A percentile compares a stretch with the other conserved stretches of the same genome.
phyloP scores from a whole-genome alignment of 2,888 invertebrate species.

The Acleris literana region DNA sequence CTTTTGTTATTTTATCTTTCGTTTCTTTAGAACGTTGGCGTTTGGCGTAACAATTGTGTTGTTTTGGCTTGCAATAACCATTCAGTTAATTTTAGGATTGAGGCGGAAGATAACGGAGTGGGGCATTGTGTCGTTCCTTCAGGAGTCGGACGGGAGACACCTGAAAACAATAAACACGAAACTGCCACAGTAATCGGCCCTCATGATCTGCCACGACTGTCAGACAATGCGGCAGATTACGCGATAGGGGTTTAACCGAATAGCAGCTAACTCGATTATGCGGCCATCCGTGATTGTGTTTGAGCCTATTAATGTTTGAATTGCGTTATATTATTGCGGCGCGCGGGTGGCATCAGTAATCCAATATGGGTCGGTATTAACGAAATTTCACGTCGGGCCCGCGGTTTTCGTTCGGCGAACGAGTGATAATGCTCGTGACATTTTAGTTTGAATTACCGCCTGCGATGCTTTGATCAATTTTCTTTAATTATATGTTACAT shows the following conservation, averaged over 20 bases:
- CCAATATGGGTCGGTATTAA: constrained; percentile 75
- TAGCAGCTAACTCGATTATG: constrained; percentile 82
- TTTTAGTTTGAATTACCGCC: constrained; percentile 50
- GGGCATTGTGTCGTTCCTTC: constrained; percentile 62
- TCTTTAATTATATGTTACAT: constrained; percentile 30
- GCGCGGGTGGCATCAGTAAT: constrained; percentile 68
- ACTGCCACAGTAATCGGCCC: constrained; percentile 81
- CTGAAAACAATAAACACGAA: constrained; percentile 80
- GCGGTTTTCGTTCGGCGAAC: constrained; percentile 51
- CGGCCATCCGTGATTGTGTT: constrained; percentile 82
- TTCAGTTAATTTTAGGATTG: constrained; percentile 56
- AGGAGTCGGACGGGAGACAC: constrained; percentile 67
- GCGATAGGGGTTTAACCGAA: constrained; percentile 81
- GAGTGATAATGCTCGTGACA: constrained; percentile 54
- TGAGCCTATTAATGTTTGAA: constrained; percentile 82
- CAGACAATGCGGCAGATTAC: constrained; percentile 80
- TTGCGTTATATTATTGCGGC: constrained; percentile 81
- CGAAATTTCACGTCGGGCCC: constrained; percentile 63
- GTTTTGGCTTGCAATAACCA: constrained; percentile 40
- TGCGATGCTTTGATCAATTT: constrained; percentile 45
- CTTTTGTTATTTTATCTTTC: constrained; percentile 47
- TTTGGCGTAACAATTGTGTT: constrained; percentile 1
- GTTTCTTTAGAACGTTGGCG: constrained; percentile 34
- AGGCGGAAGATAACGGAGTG: constrained; percentile 54
- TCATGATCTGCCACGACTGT: constrained; percentile 76